These are phyloP conservation scores for Drosophila incognita DNA, from an alignment of 2,888 invertebrate genomes.

Conservation along the genomic window DNA sequence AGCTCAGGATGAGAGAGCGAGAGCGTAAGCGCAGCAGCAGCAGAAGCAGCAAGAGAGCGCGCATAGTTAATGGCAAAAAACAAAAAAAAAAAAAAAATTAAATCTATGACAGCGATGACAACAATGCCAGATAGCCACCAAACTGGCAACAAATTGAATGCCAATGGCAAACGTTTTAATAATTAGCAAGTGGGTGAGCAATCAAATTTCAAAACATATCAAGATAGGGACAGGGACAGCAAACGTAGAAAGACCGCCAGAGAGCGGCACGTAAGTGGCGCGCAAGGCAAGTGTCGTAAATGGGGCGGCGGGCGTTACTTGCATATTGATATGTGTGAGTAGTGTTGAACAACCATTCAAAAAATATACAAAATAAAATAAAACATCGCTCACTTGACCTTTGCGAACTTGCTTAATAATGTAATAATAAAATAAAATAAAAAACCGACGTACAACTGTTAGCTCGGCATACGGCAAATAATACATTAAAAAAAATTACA, in stretches of 20 bases:
- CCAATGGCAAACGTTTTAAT: conserved; percentile 42
- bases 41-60: conserved; percentile 15
- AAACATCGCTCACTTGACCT: conserved; percentile 69
- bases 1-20: conserved; percentile 31
- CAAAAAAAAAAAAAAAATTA: background rate
- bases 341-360: conserved; percentile 61
- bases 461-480: conserved; percentile 40
- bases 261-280: conserved; percentile 47
- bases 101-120: conserved; percentile 9
- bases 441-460: conserved; percentile 22
- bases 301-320: conserved; percentile 37
- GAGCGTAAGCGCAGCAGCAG: conserved; percentile 8
- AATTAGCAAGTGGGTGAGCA: conserved; percentile 45
- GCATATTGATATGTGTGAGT: conserved; percentile 10
- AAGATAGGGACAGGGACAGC: conserved; percentile 3
- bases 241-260: conserved; percentile 7
- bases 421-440: conserved; percentile 19
- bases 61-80: conserved; percentile 5
- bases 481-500: conserved; percentile 25
- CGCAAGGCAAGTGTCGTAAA: conserved; percentile 41
- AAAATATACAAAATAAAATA: conserved; percentile 17
- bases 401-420: conserved; percentile 67
- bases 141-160: conserved; percentile 30
- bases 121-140: conserved; percentile 21
- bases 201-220: conserved; percentile 22